phyloP scores from a whole-genome alignment of 1,140 invertebrate species.

The Thaumetopoea pityocampa region DNA sequence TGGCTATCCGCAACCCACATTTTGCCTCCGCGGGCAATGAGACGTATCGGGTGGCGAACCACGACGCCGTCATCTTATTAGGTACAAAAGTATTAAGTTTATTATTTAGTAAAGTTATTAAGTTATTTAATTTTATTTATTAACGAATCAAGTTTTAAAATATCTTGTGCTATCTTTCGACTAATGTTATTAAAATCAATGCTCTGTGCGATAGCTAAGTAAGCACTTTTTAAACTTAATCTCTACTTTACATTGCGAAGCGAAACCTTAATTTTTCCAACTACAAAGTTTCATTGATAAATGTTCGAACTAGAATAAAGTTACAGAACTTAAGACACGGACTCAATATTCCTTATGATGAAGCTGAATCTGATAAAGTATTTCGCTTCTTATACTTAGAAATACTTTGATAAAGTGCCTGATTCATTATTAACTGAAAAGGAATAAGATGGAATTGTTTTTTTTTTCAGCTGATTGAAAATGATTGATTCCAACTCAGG shows the following conservation, averaged over 20 bases:
- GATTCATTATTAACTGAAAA: conserved; percentile 15
- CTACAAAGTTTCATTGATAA: conserved; percentile 29
- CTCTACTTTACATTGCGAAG: conserved; percentile 33
- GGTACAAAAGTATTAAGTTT: too few relatives aligned
- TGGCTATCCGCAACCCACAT: too few relatives aligned
- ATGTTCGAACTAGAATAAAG: conserved; percentile 12
- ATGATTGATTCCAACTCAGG: conserved; percentile 18
- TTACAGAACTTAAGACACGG: conserved; percentile 1
- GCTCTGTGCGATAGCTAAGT: conserved; percentile 34
- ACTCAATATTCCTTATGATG: conserved; percentile 1
- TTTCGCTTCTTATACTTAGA: conserved; percentile 4
- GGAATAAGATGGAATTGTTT: conserved; percentile 18
- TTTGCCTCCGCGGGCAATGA: too few relatives aligned
- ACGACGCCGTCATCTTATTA: too few relatives aligned
- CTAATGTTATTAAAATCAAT: conserved; percentile 37
- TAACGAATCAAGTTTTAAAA: conserved; percentile 30
- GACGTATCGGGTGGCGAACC: too few relatives aligned
- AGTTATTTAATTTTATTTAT: too few relatives aligned
- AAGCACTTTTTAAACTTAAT: conserved; percentile 51
- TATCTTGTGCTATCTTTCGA: conserved; percentile 41
- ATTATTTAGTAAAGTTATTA: too few relatives aligned
- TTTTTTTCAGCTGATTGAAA: conserved; percentile 22
- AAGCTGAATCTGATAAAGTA: conserved; percentile 3
- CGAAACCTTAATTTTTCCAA: conserved; percentile 34
- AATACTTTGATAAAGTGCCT: conserved; percentile 15